A percentile compares a stretch with the other conserved stretches of the same genome.
Evolutionary conservation across 2,113 vertebrate species (phyloP).

Genomic region (Progne subis): DNA sequence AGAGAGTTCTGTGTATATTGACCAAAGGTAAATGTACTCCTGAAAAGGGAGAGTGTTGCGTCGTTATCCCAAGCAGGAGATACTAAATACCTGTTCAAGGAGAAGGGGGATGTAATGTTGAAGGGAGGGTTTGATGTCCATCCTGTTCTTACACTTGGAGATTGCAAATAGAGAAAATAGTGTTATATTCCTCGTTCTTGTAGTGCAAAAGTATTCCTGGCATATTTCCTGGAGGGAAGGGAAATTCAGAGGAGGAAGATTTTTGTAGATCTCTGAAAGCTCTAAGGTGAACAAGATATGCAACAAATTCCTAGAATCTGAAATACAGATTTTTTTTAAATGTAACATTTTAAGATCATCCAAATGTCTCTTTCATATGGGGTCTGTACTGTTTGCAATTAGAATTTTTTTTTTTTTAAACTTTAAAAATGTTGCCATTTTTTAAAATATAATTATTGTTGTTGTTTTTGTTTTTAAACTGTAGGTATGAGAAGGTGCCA

Average conservation of each 20-base stretch:
- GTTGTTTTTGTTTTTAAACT: slow-evolving; percentile 19
- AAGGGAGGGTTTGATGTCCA: neutral
- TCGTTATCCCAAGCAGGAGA: neutral
- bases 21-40: neutral
- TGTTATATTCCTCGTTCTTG: neutral
- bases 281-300: neutral
- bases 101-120: neutral
- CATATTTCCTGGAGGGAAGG: neutral
- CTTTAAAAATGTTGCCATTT: neutral
- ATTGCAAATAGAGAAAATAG: neutral
- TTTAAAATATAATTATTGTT: neutral
- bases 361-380: neutral
- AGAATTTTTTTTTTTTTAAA: neutral
- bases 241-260: neutral
- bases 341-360: neutral
- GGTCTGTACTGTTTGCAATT: neutral
- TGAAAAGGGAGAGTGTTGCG: neutral
- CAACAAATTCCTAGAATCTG: neutral
- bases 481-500: slow-evolving; percentile 97
- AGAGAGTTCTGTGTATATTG: neutral
- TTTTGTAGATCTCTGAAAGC: neutral
- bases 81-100: neutral
- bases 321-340: neutral
- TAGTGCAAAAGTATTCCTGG: neutral
- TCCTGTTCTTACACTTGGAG: neutral